These are phyloP conservation scores for Nasonia longicornis DNA, from an alignment of 1,140 invertebrate species.

Conservation along the genomic window DNA sequence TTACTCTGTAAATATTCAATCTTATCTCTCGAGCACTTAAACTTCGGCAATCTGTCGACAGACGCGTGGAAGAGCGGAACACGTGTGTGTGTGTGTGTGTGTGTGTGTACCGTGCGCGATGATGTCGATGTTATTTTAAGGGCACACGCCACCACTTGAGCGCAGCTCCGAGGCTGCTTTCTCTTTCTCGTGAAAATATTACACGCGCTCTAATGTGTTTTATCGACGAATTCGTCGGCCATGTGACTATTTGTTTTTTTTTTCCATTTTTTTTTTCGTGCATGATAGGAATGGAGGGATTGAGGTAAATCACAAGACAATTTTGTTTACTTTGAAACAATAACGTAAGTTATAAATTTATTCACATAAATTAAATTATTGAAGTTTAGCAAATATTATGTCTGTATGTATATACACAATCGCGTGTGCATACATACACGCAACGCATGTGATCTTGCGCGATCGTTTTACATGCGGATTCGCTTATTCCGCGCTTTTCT, in stretches of 20 bases:
- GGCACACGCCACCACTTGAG: not conserved
- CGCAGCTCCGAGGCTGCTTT: not conserved
- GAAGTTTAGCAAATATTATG: constrained; percentile 61
- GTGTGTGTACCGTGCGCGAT: not conserved
- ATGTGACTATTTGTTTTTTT: not conserved
- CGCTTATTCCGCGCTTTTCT: constrained; percentile 47
- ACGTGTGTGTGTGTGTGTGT: not conserved
- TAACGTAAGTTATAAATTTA: constrained; percentile 71
- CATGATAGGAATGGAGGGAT: not conserved
- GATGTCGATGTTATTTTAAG: constrained; percentile 42
- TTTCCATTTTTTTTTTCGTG: not conserved
- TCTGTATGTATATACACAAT: constrained; percentile 56
- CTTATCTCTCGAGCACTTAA: constrained; percentile 39
- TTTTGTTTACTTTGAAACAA: constrained; percentile 61
- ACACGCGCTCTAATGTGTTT: not conserved
- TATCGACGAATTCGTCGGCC: not conserved
- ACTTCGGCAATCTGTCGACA: constrained; percentile 43
- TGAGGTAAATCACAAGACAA: constrained; percentile 45
- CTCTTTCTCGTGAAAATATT: constrained; percentile 25
- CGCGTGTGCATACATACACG: constrained; percentile 55
- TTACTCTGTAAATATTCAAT: constrained; percentile 41
- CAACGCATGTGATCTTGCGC: constrained; percentile 54
- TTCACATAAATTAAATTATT: constrained; percentile 64
- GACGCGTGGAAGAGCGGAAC: not conserved
- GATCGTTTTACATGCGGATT: constrained; percentile 49